Evolutionary conservation across 2,888 invertebrate species (phyloP), one percentile per base, ranked within the genome.

Genomic region (Oxytorus armatus): DNA sequence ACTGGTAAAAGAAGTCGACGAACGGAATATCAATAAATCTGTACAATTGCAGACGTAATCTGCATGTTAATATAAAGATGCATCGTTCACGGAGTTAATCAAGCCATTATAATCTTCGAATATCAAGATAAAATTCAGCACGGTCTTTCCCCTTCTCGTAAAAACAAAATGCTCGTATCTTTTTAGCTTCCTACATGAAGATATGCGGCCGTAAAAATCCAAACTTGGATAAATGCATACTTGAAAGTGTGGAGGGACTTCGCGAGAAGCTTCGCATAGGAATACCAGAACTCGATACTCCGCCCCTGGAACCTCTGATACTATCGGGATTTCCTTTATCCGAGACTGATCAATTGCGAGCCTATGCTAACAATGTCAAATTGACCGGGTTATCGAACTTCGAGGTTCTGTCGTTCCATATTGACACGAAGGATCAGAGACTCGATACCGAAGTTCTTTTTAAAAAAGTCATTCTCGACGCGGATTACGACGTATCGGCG

Each of bases 131-230:
- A 29, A 29, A 29, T 5, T 29, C 29, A 29, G 3, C 10, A 36
- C n/a, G n/a, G 36, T 36, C 10, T 36, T 36, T 8, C 10, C 8
- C 4, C 11, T 3, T 11, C n/a, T n/a, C n/a, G n/a, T 11, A 11
- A 51, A 39, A 23, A n/a, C 23, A n/a, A 14, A 29, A 8, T 33
- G 25, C 36, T 8, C 8, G 23, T n/a, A 39, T 16, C n/a, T 53
- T 59, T 69, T 42, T 85, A 90, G 90, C 90, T 8, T 85, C 88
- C 3, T 91, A 89, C 74, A 85, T 92, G 3, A 75, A 86, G 0
- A 47, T 88, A n/a, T 92, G 92, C 73, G 89, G 89, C 2, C 84
- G 83, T 0, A 86, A 66, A 3, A 83, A 92, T 82, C 90, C 91
- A 0, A 76, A 90, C 0, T 74, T 91, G 1, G 75, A 86, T 49